Base-by-base conservation (phyloP, 1,140 invertebrate genomes). In the Eupristina koningsbergeri region DNA sequence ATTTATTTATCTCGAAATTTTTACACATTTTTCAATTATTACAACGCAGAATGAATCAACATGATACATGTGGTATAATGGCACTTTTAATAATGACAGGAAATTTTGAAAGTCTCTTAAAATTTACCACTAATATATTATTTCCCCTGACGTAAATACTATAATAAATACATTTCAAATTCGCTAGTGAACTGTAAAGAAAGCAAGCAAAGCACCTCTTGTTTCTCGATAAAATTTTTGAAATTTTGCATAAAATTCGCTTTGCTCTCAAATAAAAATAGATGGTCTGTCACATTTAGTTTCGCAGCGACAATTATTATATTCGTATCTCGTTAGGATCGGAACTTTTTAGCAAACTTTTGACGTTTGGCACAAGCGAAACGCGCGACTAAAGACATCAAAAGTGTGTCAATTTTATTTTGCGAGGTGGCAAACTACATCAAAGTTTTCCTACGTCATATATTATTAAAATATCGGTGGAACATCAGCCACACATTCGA, bases 1-100 rank as follows among this genome's bases (percentile, higher is more conserved):
- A 71, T 71, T 41, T 41, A 71, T 41, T 71, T 41, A 7, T 5
- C 15, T 41, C 17, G 39, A 41, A 41, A 71, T 22, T 11, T 41
- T 36, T 36, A n/a, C 22, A 36, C 67, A 36, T 36, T 71, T 69
- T 41, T 71, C 67, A 71, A 71, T 71, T 71, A 71, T 26, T 41
- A n/a, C 67, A 71, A 26, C 19, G n/a, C 19, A 15, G 36, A 71
- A 71, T n/a, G 9, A 41, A 41, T 71, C 36, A n/a, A 36, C 36
- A 7, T 19, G 22, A n/a, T 41, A 22, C 36, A 17, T 71, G 41
- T 71, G 6, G 22, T n/a, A 31, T 41, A 41, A 71, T 41, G 39
- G 36, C 3, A 41, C 5, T 71, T 41, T 71, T 71, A 39, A 69
- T 69, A 69, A 69, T 31, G 67, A 17, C 34, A 17, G 22, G 19